These are phyloP conservation scores for Periparus ater DNA, from an alignment of 2,797 vertebrate species.

Conservation along the genomic window DNA sequence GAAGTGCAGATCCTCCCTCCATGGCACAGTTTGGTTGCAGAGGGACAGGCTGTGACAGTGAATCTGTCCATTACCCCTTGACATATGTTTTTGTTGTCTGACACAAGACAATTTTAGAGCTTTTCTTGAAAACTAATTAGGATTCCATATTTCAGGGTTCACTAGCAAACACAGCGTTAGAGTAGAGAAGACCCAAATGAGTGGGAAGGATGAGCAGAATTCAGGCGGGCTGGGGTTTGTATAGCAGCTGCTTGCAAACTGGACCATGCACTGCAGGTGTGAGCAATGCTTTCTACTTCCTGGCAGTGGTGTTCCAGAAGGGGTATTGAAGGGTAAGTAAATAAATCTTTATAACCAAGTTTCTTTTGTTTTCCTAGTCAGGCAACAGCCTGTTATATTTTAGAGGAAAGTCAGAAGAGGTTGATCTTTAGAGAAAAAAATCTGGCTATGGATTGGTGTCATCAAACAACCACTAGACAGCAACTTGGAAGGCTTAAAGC, in stretches of 20 bases:
- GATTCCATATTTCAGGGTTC: background rate
- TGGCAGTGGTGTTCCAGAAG: background rate
- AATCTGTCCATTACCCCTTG: background rate
- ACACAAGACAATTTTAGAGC: background rate
- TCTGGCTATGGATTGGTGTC: background rate
- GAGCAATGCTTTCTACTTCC: background rate
- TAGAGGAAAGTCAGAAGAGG: background rate
- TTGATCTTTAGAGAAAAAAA: background rate
- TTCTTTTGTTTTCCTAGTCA: background rate
- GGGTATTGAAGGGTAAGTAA: background rate
- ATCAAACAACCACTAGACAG: background rate
- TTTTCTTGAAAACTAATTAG: background rate
- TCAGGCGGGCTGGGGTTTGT: background rate
- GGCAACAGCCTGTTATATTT: background rate
- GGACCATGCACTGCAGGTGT: rapidly evolving
- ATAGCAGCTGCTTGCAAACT: background rate
- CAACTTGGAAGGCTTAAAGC: background rate
- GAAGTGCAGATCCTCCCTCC: background rate
- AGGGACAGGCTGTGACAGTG: background rate
- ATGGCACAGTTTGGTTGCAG: background rate
- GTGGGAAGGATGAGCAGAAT: background rate
- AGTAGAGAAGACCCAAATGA: background rate
- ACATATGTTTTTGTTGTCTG: background rate
- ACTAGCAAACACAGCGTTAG: background rate
- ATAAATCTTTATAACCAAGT: background rate